Evolutionary conservation across 2,797 vertebrate species (phyloP).

Genomic region (Sphaeramia orbicularis): DNA sequence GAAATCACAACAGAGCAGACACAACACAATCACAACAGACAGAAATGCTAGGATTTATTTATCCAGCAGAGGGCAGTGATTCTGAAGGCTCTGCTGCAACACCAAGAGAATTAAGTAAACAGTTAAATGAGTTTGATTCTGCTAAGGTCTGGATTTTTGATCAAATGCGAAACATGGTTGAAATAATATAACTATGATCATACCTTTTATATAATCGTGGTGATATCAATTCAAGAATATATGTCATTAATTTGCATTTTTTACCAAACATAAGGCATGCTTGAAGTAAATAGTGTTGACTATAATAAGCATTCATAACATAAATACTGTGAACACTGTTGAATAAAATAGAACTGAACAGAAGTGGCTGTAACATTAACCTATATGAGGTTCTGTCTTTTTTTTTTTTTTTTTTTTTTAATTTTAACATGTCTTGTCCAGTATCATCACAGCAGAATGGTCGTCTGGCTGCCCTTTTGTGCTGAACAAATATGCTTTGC

Average conservation of each 20-base stretch:
- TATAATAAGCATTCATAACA: no score
- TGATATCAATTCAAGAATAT: no score
- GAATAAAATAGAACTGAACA: neutral
- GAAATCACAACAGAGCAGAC: neutral
- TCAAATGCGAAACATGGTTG: no score
- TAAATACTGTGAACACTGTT: neutral
- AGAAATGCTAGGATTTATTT: conserved; percentile 22
- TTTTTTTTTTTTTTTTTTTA: no score
- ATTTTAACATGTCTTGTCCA: no score
- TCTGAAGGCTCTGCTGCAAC: neutral
- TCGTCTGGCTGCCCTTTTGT: no score
- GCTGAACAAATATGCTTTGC: no score
- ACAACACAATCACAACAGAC: neutral
- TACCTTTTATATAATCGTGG: no score
- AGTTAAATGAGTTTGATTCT: no score
- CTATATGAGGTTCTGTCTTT: neutral
- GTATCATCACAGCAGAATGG: no score
- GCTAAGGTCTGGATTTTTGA: no score
- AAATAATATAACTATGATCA: no score
- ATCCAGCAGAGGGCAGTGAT: conserved; percentile 78
- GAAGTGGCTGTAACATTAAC: neutral
- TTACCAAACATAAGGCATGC: neutral
- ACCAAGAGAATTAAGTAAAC: neutral
- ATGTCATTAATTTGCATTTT: neutral
- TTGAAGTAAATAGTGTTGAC: neutral